phyloP scores from a whole-genome alignment of 2,888 invertebrate species.

The Azorinus chamasolen region DNA sequence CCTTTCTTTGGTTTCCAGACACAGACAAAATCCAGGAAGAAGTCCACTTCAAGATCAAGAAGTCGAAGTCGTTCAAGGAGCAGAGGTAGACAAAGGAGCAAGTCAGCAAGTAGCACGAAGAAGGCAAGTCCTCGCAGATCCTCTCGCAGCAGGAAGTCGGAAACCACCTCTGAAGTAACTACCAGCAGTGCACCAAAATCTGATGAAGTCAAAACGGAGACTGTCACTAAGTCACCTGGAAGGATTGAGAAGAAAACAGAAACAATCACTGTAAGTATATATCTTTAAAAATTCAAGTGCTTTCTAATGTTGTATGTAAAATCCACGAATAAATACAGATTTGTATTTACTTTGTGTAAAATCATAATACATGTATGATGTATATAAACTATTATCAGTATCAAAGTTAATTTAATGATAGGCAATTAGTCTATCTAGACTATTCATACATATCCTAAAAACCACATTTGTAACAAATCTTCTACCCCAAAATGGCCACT shows the following conservation, averaged over 20 bases:
- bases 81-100: constrained; percentile 4
- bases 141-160: not conserved
- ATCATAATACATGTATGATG: too few species aligned
- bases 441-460: too few species aligned
- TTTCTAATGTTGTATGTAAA: too few species aligned
- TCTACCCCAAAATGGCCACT: too few species aligned
- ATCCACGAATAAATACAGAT: too few species aligned
- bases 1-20: constrained; percentile 3
- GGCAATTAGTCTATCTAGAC: too few species aligned
- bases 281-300: too few species aligned
- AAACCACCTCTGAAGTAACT: constrained; percentile 20
- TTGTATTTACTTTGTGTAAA: too few species aligned
- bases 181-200: constrained; percentile 19
- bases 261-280: constrained; percentile 40
- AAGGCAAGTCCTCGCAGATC: not conserved
- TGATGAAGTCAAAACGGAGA: constrained; percentile 48
- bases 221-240: constrained; percentile 52
- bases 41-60: constrained; percentile 36
- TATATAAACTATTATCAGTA: too few species aligned
- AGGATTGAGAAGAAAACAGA: constrained; percentile 47
- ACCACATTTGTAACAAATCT: too few species aligned
- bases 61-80: constrained; percentile 21
- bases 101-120: not conserved
- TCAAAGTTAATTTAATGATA: too few species aligned
- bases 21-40: not conserved